These are phyloP conservation scores for Danio choprae DNA, from an alignment of 2,797 vertebrate species.

Conservation along the genomic window DNA sequence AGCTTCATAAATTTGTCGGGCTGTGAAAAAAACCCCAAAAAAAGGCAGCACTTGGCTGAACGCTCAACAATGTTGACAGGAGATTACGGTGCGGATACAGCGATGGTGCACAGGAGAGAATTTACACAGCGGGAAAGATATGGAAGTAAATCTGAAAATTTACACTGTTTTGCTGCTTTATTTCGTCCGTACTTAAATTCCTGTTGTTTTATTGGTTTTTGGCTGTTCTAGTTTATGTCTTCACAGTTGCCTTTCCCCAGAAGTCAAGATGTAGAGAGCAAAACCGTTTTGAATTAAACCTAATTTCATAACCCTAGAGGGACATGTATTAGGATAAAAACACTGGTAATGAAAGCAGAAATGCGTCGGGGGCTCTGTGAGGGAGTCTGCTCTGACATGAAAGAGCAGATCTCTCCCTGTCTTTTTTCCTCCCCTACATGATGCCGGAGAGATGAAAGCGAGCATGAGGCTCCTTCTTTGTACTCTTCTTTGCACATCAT, in stretches of 20 bases:
- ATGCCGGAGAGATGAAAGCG: constrained; percentile 35
- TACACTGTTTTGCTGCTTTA: not conserved
- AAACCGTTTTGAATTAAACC: not conserved
- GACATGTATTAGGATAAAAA: not conserved
- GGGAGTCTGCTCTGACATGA: constrained; percentile 46
- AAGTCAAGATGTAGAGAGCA: not conserved
- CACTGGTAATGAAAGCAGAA: constrained; percentile 16
- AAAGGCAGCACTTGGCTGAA: constrained; percentile 9
- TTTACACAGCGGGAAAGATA: not conserved
- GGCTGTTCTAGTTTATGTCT: not conserved
- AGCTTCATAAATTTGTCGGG: constrained; percentile 55
- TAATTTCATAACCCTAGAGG: constrained; percentile 1
- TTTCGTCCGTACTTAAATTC: not conserved
- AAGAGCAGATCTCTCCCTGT: constrained; percentile 36
- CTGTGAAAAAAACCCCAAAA: not conserved
- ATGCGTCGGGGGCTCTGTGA: not conserved
- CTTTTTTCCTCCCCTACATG: constrained; percentile 30
- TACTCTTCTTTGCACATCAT: constrained; percentile 41
- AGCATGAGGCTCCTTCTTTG: constrained; percentile 5
- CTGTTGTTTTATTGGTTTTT: constrained; percentile 20
- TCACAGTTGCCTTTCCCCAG: constrained; percentile 1
- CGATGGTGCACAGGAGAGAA: not conserved
- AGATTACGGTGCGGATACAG: not conserved
- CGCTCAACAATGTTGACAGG: constrained; percentile 15
- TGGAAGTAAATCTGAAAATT: not conserved